These are phyloP conservation scores for Gyrodactylus salaris DNA, from an alignment of 1,140 invertebrate species.

Conservation along the genomic window DNA sequence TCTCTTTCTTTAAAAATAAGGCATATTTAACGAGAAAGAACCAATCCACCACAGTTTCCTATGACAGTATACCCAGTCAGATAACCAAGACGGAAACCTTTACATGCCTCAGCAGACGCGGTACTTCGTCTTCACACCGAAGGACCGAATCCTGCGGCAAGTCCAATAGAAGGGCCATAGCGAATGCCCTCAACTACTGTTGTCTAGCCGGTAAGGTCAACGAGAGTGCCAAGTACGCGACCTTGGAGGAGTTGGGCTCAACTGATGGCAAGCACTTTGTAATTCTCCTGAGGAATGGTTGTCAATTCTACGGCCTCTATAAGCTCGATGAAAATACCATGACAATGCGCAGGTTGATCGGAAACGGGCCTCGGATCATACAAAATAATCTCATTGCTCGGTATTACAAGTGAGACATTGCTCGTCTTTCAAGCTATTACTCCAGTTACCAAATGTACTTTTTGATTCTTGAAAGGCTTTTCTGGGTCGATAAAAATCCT, in stretches of 20 bases:
- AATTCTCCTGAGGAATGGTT: slow-evolving; percentile 71
- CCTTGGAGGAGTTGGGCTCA: slow-evolving; percentile 61
- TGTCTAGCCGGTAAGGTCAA: slow-evolving; percentile 88
- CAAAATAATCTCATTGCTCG: slow-evolving; percentile 89
- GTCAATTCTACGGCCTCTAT: slow-evolving; percentile 83
- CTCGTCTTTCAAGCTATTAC: too few relatives aligned
- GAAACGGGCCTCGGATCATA: slow-evolving; percentile 69
- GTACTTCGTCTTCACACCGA: background rate
- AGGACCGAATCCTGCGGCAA: background rate
- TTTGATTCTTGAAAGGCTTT: background rate
- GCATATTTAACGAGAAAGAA: too few relatives aligned
- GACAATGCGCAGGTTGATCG: slow-evolving; percentile 58
- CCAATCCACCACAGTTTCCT: too few relatives aligned
- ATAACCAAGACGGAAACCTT: background rate
- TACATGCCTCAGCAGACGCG: background rate
- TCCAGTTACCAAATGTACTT: background rate
- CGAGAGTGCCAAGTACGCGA: slow-evolving; percentile 54
- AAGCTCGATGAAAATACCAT: slow-evolving; percentile 71
- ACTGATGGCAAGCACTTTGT: slow-evolving; percentile 90
- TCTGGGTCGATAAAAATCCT: too few relatives aligned
- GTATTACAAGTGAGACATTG: slow-evolving; percentile 96
- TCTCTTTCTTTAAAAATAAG: too few relatives aligned
- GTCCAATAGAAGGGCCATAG: slow-evolving; percentile 55
- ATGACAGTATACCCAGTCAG: too few relatives aligned
- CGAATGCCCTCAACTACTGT: slow-evolving; percentile 88